Percentiles rank a stretch among this genome's conserved stretches.
These are phyloP conservation scores for Ciona savignyi DNA, from an alignment of 23 tunicate genomes.

Conservation along the genomic window DNA sequence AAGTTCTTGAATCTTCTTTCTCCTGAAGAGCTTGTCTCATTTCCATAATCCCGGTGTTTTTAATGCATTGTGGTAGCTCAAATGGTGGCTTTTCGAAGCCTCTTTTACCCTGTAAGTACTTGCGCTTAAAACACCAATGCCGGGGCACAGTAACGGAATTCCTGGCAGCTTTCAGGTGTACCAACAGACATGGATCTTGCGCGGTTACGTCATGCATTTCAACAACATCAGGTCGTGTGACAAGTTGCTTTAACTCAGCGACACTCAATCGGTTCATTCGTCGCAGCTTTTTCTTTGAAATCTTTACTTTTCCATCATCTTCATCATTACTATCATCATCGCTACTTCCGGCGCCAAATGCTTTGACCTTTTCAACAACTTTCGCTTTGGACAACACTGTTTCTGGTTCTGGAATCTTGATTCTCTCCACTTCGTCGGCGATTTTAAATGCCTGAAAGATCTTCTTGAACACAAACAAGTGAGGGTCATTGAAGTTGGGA, in stretches of 20 bases:
- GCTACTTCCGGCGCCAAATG: slow-evolving; percentile 49
- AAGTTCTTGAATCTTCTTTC: slow-evolving; percentile 87
- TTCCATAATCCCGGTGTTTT: slow-evolving; percentile 98
- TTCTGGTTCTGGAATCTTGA: neutral
- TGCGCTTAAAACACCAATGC: slow-evolving; percentile 98
- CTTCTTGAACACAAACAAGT: slow-evolving; percentile 68
- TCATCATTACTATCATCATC: slow-evolving; percentile 48
- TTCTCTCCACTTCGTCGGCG: slow-evolving; percentile 67
- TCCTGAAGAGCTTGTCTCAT: slow-evolving; percentile 98
- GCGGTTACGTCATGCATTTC: slow-evolving; percentile 99
- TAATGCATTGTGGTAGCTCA: slow-evolving; percentile 95
- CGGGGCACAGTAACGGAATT: slow-evolving; percentile 96
- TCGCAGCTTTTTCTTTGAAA: slow-evolving; percentile 89
- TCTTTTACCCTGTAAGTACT: slow-evolving; percentile 92
- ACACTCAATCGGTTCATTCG: slow-evolving; percentile 85
- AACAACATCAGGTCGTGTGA: slow-evolving; percentile 87
- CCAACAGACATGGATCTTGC: slow-evolving; percentile 88
- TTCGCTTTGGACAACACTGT: slow-evolving; percentile 15
- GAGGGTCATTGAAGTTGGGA: slow-evolving; percentile 87
- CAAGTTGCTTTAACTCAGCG: slow-evolving; percentile 96
- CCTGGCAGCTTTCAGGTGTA: slow-evolving; percentile 89
- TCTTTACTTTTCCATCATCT: slow-evolving; percentile 42
- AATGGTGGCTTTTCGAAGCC: slow-evolving; percentile 98
- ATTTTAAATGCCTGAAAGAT: slow-evolving; percentile 93
- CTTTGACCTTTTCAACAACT: slow-evolving; percentile 44